Base-by-base conservation (phyloP, 2,888 invertebrate genomes). In the Heliconius erato region DNA sequence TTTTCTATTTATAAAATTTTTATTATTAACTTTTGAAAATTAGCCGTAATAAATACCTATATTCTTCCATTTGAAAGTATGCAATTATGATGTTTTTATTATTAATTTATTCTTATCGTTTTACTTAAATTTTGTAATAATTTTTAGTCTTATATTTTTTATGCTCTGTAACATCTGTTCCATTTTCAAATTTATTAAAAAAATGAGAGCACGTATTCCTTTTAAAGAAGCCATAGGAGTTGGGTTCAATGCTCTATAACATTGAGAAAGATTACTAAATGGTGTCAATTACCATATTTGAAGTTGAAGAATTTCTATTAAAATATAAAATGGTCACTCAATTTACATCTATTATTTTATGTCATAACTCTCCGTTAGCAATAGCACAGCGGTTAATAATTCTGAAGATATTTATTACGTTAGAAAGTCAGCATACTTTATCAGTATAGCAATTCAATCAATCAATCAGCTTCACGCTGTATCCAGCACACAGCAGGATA, bases 351-450 rank as follows among this genome's bases (percentile, higher is more conserved):
- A 85, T 86, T 86, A 86, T 86, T 84, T 85, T 87, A 86, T 86
- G 87, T 87, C 87, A 87, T 89, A 89, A 88, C 88, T 91, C 87
- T 87, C 84, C 87, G 87, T 87, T 86, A 86, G 89, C 90, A 88
- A 90, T 91, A 91, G 89, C 89, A 89, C 88, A 89, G 89, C 89
- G 88, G 88, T 86, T 89, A 89, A 91, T 89, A 89, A 87, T 90
- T 90, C 87, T 87, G 83, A 89, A 86, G 87, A 79, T 84, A 79
- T 81, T 35, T 81, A 79, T 87, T 90, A 88, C 88, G 89, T 89
- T 90, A 90, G 90, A 89, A 87, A 89, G 88, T 86, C 85, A 83
- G 88, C 87, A 88, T 90, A 86, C 88, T 89, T 90, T 89, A 89
- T 91, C 90, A 77, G 65, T 74, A 65, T 23, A 28, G 28, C 1